Evolutionary conservation across 2,113 vertebrate genomes (phyloP).

Genomic region (Larimichthys crocea): DNA sequence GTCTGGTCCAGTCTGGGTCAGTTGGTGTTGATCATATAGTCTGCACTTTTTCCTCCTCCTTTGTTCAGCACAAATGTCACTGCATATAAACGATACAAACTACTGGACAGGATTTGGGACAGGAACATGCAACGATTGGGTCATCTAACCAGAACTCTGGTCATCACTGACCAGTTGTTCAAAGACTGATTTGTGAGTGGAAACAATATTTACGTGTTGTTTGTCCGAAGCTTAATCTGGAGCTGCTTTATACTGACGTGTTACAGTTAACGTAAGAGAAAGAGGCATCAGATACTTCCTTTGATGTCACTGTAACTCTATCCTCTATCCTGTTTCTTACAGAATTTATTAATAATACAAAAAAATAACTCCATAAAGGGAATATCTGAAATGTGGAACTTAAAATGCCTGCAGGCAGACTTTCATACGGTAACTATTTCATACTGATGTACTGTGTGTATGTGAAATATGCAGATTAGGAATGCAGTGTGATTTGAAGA

Average conservation of each 20-base stretch:
- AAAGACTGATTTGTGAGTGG: background rate
- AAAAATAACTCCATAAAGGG: constrained; percentile 34
- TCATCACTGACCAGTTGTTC: background rate
- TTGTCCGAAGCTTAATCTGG: background rate
- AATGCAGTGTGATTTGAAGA: background rate
- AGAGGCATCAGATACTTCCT: background rate
- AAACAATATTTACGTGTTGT: background rate
- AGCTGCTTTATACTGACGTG: background rate
- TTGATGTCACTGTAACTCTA: constrained; percentile 26
- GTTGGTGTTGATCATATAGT: background rate
- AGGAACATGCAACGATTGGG: background rate
- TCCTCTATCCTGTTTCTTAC: background rate
- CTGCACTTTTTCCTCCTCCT: too few relatives aligned
- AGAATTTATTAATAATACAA: constrained; percentile 33
- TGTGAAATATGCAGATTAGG: background rate
- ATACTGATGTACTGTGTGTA: background rate
- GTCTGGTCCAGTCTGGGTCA: background rate
- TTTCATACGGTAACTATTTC: constrained; percentile 9
- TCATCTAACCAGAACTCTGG: background rate
- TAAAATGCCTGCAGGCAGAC: background rate
- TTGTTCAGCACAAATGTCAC: background rate
- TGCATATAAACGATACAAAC: background rate
- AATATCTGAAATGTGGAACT: constrained; percentile 39
- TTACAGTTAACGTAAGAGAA: background rate
- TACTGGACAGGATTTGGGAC: background rate